These are phyloP conservation scores for Pomacea maculata DNA, from an alignment of 1,140 invertebrate genomes.

Conservation along the genomic window DNA sequence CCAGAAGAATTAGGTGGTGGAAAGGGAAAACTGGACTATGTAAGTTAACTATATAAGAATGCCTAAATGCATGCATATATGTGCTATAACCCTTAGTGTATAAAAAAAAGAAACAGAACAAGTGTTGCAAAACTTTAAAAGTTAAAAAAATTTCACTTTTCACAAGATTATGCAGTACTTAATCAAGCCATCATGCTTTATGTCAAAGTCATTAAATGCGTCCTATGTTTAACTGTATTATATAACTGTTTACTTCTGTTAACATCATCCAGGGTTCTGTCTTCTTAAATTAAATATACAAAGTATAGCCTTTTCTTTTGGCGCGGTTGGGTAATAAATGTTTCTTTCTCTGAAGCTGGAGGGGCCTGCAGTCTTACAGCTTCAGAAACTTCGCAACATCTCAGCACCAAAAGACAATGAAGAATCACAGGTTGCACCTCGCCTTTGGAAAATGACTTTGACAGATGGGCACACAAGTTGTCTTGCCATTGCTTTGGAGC, in stretches of 20 bases:
- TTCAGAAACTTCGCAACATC: slow-evolving; percentile 87
- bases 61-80: no score
- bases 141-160: no score
- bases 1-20: slow-evolving; percentile 57
- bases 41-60: slow-evolving; percentile 40
- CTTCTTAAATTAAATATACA: background rate
- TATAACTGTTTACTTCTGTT: no score
- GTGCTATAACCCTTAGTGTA: no score
- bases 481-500: slow-evolving; percentile 77
- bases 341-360: slow-evolving; percentile 65
- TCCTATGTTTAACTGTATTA: no score
- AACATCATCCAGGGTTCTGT: background rate
- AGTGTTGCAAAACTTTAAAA: no score
- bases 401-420: slow-evolving; percentile 90
- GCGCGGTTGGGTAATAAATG: no score
- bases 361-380: slow-evolving; percentile 82
- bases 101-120: no score
- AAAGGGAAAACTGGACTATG: slow-evolving; percentile 57
- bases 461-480: slow-evolving; percentile 84
- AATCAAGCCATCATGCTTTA: no score
- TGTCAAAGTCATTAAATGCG: no score
- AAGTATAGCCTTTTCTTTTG: background rate
- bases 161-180: no score
- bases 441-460: slow-evolving; percentile 82
- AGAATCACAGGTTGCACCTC: slow-evolving; percentile 80